These are phyloP conservation scores for Sisyra terminalis DNA, from an alignment of 2,888 invertebrate genomes.

Conservation along the genomic window DNA sequence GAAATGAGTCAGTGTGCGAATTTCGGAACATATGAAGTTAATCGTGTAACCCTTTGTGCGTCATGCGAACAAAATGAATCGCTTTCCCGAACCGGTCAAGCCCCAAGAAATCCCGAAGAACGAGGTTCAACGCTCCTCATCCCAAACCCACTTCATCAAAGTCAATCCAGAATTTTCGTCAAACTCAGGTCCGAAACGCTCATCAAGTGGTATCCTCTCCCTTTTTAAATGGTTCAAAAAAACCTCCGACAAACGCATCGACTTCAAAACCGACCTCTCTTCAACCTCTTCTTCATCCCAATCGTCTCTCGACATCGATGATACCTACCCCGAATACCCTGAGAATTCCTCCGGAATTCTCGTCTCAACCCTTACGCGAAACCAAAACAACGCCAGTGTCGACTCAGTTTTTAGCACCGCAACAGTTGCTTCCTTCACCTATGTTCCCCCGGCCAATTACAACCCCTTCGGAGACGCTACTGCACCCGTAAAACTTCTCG, in stretches of 20 bases:
- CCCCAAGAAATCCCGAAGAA: background rate
- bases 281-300: slow-evolving; percentile 13
- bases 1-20: too few species aligned
- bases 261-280: slow-evolving; percentile 12
- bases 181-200: slow-evolving; percentile 6
- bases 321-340: background rate
- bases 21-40: too few species aligned
- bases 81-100: background rate
- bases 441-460: slow-evolving; percentile 38
- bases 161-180: background rate
- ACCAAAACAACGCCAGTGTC: slow-evolving; percentile 41
- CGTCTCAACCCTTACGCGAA: slow-evolving; percentile 15
- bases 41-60: too few species aligned
- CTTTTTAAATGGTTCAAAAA: slow-evolving; percentile 60
- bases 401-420: slow-evolving; percentile 54
- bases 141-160: background rate
- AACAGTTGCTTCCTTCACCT: slow-evolving; percentile 56
- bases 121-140: slow-evolving; percentile 3
- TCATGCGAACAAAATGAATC: background rate
- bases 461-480: slow-evolving; percentile 23
- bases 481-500: slow-evolving; percentile 28
- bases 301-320: background rate
- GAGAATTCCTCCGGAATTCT: slow-evolving; percentile 2
- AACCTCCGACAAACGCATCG: slow-evolving; percentile 22
- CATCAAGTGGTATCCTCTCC: slow-evolving; percentile 35